phyloP scores from a whole-genome alignment of 2,888 invertebrate species.

The Lamproptera curius region DNA sequence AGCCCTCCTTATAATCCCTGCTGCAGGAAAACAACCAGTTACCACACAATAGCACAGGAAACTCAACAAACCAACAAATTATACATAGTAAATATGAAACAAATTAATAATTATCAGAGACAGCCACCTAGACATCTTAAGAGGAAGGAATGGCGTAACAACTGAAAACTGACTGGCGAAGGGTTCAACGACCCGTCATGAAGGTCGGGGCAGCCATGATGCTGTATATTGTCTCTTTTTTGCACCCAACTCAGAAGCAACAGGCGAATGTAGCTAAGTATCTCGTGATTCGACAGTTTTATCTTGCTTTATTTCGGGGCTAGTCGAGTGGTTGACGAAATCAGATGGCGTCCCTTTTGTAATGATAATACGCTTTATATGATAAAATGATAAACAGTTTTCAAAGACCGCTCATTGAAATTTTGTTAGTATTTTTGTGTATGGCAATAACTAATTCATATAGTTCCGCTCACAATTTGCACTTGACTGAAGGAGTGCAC shows the following conservation, averaged over 20 bases:
- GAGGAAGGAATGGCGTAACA: slow-evolving; percentile 27
- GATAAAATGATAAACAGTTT: too few relatives aligned
- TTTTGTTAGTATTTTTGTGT: too few relatives aligned
- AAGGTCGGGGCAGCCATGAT: slow-evolving; percentile 59
- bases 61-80: slow-evolving; percentile 22
- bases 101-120: slow-evolving; percentile 19
- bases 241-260: slow-evolving; percentile 46
- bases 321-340: not conserved
- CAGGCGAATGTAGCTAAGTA: slow-evolving; percentile 1
- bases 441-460: too few relatives aligned
- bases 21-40: slow-evolving; percentile 23
- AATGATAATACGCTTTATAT: not conserved
- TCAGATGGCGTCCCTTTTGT: not conserved
- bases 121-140: slow-evolving; percentile 53
- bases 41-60: too few relatives aligned
- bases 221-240: slow-evolving; percentile 54
- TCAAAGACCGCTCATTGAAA: too few relatives aligned
- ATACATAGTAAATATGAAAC: not conserved
- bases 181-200: slow-evolving; percentile 62
- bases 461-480: too few relatives aligned
- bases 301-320: not conserved
- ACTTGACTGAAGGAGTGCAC: too few relatives aligned
- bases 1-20: slow-evolving; percentile 61
- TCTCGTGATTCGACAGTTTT: not conserved
- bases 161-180: slow-evolving; percentile 34